phyloP scores from a whole-genome alignment of 1,140 invertebrate species.

The Scaptodrosophila lebanonensis region DNA sequence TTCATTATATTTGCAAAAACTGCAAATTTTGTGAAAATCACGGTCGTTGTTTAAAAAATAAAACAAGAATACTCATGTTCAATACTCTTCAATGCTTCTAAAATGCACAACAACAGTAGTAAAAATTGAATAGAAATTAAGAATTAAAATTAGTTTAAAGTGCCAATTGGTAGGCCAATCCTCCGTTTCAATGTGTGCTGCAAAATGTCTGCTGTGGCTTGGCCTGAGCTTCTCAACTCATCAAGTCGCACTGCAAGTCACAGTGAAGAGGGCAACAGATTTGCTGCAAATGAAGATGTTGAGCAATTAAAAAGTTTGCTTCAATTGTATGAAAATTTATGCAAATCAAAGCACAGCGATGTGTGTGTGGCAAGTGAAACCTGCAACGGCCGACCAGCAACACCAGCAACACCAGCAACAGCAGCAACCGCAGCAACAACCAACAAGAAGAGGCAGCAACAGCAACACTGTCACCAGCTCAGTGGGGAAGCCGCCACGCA shows the following conservation, averaged over 20 bases:
- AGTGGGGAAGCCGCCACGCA: slow-evolving; percentile 39
- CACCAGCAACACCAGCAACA: slow-evolving; percentile 22
- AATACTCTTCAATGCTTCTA: not conserved
- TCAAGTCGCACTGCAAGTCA: slow-evolving; percentile 28
- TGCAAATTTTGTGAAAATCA: not conserved
- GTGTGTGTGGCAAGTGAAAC: slow-evolving; percentile 57
- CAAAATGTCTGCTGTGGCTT: slow-evolving; percentile 63
- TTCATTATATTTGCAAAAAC: too few species aligned
- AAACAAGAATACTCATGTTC: not conserved
- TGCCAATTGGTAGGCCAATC: too few species aligned
- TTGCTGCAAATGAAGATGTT: slow-evolving; percentile 40
- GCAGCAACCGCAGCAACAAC: slow-evolving; percentile 27
- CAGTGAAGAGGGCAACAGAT: slow-evolving; percentile 16
- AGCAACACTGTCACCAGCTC: slow-evolving; percentile 30
- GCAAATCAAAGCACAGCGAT: slow-evolving; percentile 64
- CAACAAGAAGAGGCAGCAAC: slow-evolving; percentile 25
- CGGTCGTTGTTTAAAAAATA: slow-evolving; percentile 1
- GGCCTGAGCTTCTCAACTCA: slow-evolving; percentile 41
- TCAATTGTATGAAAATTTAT: slow-evolving; percentile 67
- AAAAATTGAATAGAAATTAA: slow-evolving; percentile 8
- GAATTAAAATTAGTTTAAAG: not conserved
- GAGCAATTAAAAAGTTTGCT: slow-evolving; percentile 55
- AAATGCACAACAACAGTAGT: slow-evolving; percentile 3
- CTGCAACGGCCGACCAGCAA: slow-evolving; percentile 41
- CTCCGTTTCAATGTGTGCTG: slow-evolving; percentile 48